These are phyloP conservation scores for Epicampocera succincta DNA, from an alignment of 2,888 invertebrate genomes.

Conservation along the genomic window DNA sequence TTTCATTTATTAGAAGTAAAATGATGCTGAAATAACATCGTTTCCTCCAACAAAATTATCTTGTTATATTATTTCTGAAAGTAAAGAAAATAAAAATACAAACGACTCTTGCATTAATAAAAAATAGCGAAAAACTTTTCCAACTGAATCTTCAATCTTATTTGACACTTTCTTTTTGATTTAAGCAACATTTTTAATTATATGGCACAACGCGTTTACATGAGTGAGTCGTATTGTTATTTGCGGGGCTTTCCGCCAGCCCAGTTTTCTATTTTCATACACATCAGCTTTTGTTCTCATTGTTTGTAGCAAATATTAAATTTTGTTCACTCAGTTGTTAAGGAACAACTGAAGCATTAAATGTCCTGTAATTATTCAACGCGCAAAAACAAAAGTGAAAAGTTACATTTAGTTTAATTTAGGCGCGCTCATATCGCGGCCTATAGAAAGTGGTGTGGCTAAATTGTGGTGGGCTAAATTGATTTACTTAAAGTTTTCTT, in stretches of 20 bases:
- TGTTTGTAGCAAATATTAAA: constrained; percentile 27
- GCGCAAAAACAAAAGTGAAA: constrained; percentile 36
- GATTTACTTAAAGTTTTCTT: too few species aligned
- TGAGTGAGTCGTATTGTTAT: constrained; percentile 2
- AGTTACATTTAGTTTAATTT: background rate
- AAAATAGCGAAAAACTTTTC: background rate
- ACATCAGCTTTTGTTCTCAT: constrained; percentile 30
- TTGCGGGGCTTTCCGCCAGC: background rate
- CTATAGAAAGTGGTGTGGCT: background rate
- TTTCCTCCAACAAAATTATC: too few species aligned
- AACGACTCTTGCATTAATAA: too few species aligned
- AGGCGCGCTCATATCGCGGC: background rate
- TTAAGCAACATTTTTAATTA: constrained; percentile 15
- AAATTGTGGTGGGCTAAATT: background rate
- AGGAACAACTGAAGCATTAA: constrained; percentile 54
- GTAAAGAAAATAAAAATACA: too few species aligned
- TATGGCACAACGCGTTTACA: background rate
- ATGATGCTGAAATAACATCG: too few species aligned
- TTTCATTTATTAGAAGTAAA: too few species aligned
- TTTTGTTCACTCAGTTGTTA: constrained; percentile 34
- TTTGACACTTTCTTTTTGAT: constrained; percentile 11
- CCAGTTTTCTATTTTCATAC: background rate
- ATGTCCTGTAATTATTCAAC: constrained; percentile 46
- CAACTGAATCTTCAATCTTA: constrained; percentile 5
- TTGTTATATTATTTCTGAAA: too few species aligned